phyloP scores from a whole-genome alignment of 2,888 invertebrate genomes.

The Andrena hattorfiana region DNA sequence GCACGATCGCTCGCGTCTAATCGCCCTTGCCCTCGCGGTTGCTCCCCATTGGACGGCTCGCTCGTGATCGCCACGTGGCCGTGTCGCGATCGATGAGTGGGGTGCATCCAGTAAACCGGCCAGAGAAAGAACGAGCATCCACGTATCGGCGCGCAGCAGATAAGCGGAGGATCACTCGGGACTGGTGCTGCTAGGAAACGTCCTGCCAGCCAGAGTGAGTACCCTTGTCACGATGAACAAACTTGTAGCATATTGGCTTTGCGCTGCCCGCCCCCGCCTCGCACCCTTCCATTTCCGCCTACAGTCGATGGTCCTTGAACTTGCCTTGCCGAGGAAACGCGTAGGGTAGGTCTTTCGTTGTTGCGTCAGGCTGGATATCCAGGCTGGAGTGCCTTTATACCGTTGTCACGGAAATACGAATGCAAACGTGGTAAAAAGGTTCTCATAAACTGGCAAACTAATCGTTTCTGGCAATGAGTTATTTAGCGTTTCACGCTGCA shows the following conservation, averaged over 20 bases:
- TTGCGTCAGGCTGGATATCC: conserved; percentile 1
- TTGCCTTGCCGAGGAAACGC: conserved; percentile 27
- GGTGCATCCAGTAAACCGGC: conserved; percentile 49
- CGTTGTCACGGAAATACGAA: background rate
- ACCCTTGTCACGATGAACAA: conserved; percentile 51
- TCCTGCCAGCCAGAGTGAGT: conserved; percentile 65
- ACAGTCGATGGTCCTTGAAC: conserved; percentile 54
- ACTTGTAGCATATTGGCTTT: conserved; percentile 47
- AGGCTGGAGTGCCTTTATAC: background rate
- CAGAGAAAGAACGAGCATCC: conserved; percentile 40
- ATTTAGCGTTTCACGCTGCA: background rate
- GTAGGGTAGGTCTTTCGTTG: conserved; percentile 33
- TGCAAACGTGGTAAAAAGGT: background rate
- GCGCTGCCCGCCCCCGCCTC: background rate
- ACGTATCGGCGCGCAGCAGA: conserved; percentile 34
- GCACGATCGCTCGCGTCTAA: conserved; percentile 12
- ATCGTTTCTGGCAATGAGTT: background rate
- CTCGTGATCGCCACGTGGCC: conserved; percentile 65
- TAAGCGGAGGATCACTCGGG: conserved; percentile 56
- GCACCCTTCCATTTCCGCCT: conserved; percentile 7
- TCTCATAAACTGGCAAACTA: background rate
- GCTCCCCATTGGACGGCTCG: conserved; percentile 35
- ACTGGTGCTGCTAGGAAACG: conserved; percentile 46
- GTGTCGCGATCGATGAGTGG: conserved; percentile 61
- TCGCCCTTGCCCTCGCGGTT: conserved; percentile 11